Evolutionary conservation across 2,113 vertebrate species (phyloP).

Genomic region (Callipepla californica): DNA sequence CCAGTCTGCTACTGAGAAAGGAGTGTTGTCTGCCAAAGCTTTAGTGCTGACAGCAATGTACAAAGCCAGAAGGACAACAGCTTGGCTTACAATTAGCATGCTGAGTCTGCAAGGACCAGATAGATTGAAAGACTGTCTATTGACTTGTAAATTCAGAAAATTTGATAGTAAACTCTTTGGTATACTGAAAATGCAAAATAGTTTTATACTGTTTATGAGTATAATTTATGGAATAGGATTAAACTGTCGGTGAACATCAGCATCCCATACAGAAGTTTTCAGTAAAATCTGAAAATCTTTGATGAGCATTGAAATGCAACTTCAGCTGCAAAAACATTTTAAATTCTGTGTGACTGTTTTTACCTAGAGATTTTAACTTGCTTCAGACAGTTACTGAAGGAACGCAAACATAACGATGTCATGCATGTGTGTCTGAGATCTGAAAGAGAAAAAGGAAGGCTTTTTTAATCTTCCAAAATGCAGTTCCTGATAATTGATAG

Average conservation of each 20-base stretch:
- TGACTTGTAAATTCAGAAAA: conserved; percentile 49
- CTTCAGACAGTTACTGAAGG: not conserved
- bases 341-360: not conserved
- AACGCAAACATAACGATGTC: not conserved
- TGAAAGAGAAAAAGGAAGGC: not conserved
- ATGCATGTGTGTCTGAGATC: not conserved
- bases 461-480: not conserved
- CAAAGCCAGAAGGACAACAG: conserved; percentile 52
- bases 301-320: not conserved
- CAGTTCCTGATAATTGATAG: not conserved
- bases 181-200: not conserved
- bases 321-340: not conserved
- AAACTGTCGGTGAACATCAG: not conserved
- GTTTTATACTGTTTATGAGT: not conserved
- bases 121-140: conserved; percentile 33
- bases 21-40: conserved; percentile 13
- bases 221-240: not conserved
- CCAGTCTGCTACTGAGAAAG: not conserved
- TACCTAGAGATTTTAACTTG: not conserved
- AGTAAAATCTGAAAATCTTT: not conserved
- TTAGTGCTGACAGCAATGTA: not conserved
- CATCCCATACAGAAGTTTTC: not conserved
- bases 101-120: conserved; percentile 45
- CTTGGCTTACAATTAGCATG: conserved; percentile 36
- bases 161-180: not conserved